These are phyloP conservation scores for Netelia inedita DNA, from an alignment of 2,888 invertebrate genomes.

Conservation along the genomic window DNA sequence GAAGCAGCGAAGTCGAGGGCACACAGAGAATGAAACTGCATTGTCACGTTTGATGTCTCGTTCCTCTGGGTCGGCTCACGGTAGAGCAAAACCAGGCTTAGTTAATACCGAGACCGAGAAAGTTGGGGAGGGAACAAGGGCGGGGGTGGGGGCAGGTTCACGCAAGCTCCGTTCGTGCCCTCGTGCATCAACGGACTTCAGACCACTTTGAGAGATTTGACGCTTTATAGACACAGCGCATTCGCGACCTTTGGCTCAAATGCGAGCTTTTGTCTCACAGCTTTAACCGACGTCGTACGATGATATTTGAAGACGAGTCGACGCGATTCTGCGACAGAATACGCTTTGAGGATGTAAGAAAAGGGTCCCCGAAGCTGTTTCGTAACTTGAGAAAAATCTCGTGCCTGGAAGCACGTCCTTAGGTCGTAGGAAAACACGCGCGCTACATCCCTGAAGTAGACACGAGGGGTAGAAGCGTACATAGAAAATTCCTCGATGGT, in stretches of 20 bases:
- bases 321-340: background rate
- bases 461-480: no score
- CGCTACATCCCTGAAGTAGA: no score
- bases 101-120: conserved; percentile 19
- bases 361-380: no score
- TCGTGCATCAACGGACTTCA: background rate
- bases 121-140: background rate
- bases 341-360: background rate
- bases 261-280: background rate
- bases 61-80: conserved; percentile 10
- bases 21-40: conserved; percentile 28
- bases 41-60: conserved; percentile 60
- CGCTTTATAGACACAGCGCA: background rate
- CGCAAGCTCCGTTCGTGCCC: background rate
- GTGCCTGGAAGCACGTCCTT: no score
- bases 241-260: background rate
- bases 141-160: background rate
- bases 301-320: background rate
- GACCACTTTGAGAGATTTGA: background rate
- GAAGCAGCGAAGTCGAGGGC: background rate
- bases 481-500: no score
- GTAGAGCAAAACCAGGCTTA: conserved; percentile 24
- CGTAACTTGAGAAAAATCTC: no score
- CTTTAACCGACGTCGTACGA: background rate
- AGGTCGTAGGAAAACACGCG: no score